Percentiles rank a stretch among this genome's conserved stretches.
Evolutionary conservation across 2,888 invertebrate genomes (phyloP).

Genomic region (Lepidochrysops patricia): DNA sequence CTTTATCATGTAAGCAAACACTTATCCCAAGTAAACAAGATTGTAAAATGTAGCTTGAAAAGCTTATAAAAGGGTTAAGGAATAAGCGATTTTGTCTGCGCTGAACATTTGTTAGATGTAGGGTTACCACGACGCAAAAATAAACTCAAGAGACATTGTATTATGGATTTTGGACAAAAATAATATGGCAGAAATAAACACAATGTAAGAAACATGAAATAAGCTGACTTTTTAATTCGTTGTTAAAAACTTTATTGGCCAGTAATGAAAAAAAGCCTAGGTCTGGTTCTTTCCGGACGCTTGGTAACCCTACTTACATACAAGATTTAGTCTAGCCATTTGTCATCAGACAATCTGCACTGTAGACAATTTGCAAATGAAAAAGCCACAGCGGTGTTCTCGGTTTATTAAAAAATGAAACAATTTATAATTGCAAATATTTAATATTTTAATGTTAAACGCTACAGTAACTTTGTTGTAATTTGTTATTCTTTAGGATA

Average conservation of each 20-base stretch:
- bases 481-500: neutral
- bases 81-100: neutral
- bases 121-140: neutral
- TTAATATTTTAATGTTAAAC: neutral
- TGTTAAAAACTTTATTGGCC: too few species aligned
- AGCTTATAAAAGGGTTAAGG: neutral
- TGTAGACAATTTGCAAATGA: conserved; percentile 11
- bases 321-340: conserved; percentile 11
- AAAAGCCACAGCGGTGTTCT: neutral
- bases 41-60: neutral
- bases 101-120: neutral
- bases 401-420: conserved; percentile 1
- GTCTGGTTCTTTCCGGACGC: neutral
- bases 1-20: neutral
- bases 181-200: neutral
- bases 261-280: neutral
- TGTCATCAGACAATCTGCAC: conserved; percentile 4
- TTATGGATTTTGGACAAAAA: too few species aligned
- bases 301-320: neutral
- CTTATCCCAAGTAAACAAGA: neutral
- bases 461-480: neutral
- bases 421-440: conserved; percentile 1
- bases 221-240: too few species aligned
- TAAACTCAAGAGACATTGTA: too few species aligned
- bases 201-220: neutral